Base-by-base conservation (phyloP, 2,797 vertebrate genomes). In the Geotrypetes seraphini region DNA sequence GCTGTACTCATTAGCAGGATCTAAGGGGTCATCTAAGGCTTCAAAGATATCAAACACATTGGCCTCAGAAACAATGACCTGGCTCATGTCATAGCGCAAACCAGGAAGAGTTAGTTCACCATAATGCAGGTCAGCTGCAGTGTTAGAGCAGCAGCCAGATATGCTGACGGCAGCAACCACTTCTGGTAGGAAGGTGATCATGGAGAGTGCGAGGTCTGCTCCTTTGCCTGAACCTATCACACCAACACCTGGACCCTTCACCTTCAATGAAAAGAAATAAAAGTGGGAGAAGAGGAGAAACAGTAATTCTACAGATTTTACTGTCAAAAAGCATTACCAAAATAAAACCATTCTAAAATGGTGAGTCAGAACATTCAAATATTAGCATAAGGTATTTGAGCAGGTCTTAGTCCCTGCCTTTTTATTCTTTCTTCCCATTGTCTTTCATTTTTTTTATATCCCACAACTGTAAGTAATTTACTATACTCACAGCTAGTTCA, bases 191-290 rank as follows among this genome's bases (percentile, higher is more conserved):
- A 74, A 78, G 22, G 71, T 75, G 45, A 58, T 59, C 75, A 74
- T 79, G 33, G 71, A 70, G 30, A 75, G 58, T 2, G 69, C 72
- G 37, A 81, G 35, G 59, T 78, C 75, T 39, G 61, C 63, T 44
- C 72, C 73, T 54, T 81, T 81, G 16, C 71, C 73, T 28, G 67
- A 71, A 26, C 68, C 73, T 31, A 68, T 60, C 21, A 77, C 72
- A 51, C 71, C 72, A 57, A 73, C 25, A 54, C 66, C 72, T 39
- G 77, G 66, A 13, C 60, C 65, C 40, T 61, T 71, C 29, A 77
- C 68, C 73, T 83, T 50, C 16, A 50, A 13, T 36, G 47, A 30
- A 10, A 4, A 39, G 20, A 31, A 7, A 38, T n/a, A 8, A 3
- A 15, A 4, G 15, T 20, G n/a, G n/a, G n/a, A n/a, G n/a, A n/a